Conservation (phyloP, 2,888 invertebrate species). For the Agrilus biguttatus region DNA sequence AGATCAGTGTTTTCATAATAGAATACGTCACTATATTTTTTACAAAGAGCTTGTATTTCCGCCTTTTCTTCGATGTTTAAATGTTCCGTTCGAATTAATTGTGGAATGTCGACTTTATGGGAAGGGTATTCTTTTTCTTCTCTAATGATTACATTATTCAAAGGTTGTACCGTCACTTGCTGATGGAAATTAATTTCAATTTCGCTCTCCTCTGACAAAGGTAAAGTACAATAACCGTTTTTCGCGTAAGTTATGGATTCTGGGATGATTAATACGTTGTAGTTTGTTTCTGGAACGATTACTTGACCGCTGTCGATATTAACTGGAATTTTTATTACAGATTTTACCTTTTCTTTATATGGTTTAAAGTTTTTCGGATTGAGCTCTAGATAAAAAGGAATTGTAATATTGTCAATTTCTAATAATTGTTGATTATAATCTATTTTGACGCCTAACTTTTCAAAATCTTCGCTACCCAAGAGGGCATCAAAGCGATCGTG, state of each 20-base stretch:
- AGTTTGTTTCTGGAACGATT: background rate
- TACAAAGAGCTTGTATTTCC: conserved; percentile 1
- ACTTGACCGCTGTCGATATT: conserved; percentile 2
- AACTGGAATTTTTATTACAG: background rate
- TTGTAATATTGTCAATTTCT: too few species aligned
- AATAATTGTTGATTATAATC: too few species aligned
- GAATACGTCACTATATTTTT: conserved; percentile 1
- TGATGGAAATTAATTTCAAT: conserved; percentile 1
- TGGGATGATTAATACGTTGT: background rate
- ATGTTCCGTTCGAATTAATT: conserved; percentile 1
- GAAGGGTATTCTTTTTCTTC: too few species aligned
- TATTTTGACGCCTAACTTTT: too few species aligned
- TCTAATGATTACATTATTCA: background rate
- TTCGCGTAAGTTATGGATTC: background rate
- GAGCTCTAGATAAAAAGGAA: too few species aligned
- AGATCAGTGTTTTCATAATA: conserved; percentile 3
- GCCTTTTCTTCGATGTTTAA: conserved; percentile 1
- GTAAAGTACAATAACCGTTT: conserved; percentile 1
- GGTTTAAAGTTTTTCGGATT: conserved; percentile 2
- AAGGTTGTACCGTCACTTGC: too few species aligned
- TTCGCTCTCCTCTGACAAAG: background rate
- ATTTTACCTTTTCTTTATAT: background rate
- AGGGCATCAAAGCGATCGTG: too few species aligned
- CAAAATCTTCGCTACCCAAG: too few species aligned
- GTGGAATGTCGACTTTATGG: conserved; percentile 1